Base-by-base conservation (phyloP, 2,888 invertebrate species). In the Uropetala carovei region DNA sequence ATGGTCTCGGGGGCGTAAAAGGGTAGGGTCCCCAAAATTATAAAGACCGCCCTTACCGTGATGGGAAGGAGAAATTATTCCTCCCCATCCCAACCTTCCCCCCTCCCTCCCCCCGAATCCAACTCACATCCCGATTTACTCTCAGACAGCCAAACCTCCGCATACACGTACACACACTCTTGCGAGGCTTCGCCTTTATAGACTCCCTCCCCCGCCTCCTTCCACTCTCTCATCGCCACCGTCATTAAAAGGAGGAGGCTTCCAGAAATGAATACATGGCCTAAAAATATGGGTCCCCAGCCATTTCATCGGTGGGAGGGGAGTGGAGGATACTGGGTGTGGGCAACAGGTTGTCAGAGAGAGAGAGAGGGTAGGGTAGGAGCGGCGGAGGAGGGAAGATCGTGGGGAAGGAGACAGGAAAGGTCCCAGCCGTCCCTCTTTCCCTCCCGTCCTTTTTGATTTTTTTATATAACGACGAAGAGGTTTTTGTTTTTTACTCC, bases 161-260 rank as follows among this genome's bases (percentile, higher is more conserved):
- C 43, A 43, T 43, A 43, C 43, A 43, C 43, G 43, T 43, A 43
- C 43, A 43, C 43, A 43, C 43, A 43, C 43, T 43, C 75, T 3
- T 10, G 22, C 2, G 75, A 22, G 43, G 43, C 82, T 22, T 58
- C 59, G 2, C 85, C 82, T 43, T 5, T 82, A 82, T 43, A 30
- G 27, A 18, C 22, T 43, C 16, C 82, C 82, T 82, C 59, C 27
- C 22, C 59, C 85, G 11, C 14, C 60, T 10, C 7, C 60, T 18
- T 18, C 85, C 13, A 27, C 86, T 30, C 82, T 14, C 27, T 27
- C 83, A n/a, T 43, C 82, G 11, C 27, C 83, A n/a, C 83, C 27
- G 86, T 86, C 86, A 86, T 86, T 86, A 86, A 86, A 27, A n/a
- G 86, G 85, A 59, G 85, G 86, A 60, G 30, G 30, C 86, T 27